Base-by-base conservation (phyloP, 2,888 invertebrate genomes). In the Metopia argyrocephala region DNA sequence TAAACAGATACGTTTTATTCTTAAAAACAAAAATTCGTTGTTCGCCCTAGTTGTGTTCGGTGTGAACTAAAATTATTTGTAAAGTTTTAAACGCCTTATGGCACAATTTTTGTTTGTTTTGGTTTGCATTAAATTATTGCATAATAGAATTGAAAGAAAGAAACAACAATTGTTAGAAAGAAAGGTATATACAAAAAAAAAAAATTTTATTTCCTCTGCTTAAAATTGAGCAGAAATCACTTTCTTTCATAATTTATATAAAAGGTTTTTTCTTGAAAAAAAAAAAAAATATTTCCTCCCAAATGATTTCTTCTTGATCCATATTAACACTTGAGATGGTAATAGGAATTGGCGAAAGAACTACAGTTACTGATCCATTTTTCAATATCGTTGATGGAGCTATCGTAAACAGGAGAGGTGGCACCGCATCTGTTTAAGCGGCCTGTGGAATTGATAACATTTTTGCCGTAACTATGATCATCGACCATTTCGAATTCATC, bases 401-500 rank as follows among this genome's bases (percentile, higher is more conserved):
- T 96, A 92, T 99, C 99, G 91, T 99, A 99, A 87, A 99, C 94
- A 56, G 99, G 99, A 83, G 98, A 98, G 90, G 99, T 98, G 70
- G 99, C 99, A 87, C 98, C 98, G 92, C 99, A 99, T 93, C 99
- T 99, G 93, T 99, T 99, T 86, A 99, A 92, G 90, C 99, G 94
- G 85, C 99, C 99, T 68, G 98, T 99, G 69, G 99, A 94, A 91
- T 99, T 99, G 59, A 99, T 99, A 74, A 99, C 99, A 88, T 99
- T 98, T 92, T 99, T 99, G 81, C 99, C 98, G 86, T 98, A 96
- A 91, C 99, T 94, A 92, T 99, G 99, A 90, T 99, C 99, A 91
- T 99, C 99, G 75, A 99, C 98, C 86, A 99, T 97, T 92, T 99
- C 99, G 91, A 99, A 99, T 92, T 99, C 99, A 81, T 98, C 99